Base-by-base conservation (phyloP, 2,797 vertebrate genomes). In the Cynopterus sphinx region DNA sequence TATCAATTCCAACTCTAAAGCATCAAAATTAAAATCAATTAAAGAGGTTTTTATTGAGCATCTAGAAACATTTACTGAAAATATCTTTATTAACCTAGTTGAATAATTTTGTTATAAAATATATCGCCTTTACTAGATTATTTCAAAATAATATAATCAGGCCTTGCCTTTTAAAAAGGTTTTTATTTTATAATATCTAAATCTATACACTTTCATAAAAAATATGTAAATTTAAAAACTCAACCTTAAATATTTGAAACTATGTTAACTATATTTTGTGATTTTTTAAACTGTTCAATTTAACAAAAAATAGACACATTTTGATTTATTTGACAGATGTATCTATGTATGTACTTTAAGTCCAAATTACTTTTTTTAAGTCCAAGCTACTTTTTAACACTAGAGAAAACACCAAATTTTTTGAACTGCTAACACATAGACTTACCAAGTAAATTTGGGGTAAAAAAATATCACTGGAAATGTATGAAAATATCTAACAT, bases 51-150 rank as follows among this genome's bases (percentile, higher is more conserved):
- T 63, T 84, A 4, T 36, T 21, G 77, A 36, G 5, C 10, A 77
- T 65, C 90, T 96, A 63, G 39, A 94, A 96, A 94, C 17, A 26
- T 57, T 94, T 87, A n/a, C 59, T 74, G 36, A 91, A 96, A 81
- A 82, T 65, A 65, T 49, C 33, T 75, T 92, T 26, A 22, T 55
- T 70, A 82, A 92, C 10, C 3, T 90, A 71, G 2, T 84, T 49
- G 70, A 91, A 87, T 85, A 88, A 90, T 41, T 88, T 87, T 87
- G 3, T 53, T 93, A 57, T 91, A 63, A 96, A 91, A 57, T 49
- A 36, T 16, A 70, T 74, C 83, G 3, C 2, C 77, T 65, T 95
- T 53, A 82, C 78, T 83, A 28, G 19, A 61, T 86, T 83, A 87
- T 65, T 67, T 95, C 77, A n/a, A 87, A 94, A 87, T 67, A 67